phyloP scores from a whole-genome alignment of 2,113 vertebrate genomes.

The Myrmophylax atrothorax region DNA sequence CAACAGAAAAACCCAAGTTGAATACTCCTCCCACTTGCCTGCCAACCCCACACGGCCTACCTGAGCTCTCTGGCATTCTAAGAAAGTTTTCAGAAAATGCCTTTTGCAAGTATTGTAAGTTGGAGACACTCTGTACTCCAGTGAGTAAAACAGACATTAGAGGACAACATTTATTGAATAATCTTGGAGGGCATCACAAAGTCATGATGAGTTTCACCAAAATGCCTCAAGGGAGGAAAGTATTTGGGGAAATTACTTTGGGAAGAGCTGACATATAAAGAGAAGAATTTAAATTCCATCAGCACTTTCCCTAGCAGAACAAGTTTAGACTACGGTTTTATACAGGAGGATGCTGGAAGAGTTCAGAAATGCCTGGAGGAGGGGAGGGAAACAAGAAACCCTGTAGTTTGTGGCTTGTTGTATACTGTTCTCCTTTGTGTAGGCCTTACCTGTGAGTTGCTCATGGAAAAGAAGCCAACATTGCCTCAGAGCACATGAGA shows the following conservation, averaged over 20 bases:
- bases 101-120: background rate
- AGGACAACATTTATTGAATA: background rate
- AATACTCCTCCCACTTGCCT: background rate
- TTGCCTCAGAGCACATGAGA: background rate
- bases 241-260: background rate
- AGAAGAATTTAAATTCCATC: background rate
- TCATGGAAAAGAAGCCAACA: background rate
- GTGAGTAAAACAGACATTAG: background rate
- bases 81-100: background rate
- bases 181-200: background rate
- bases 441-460: background rate
- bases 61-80: background rate
- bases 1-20: background rate
- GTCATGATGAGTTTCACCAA: background rate
- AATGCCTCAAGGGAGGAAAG: background rate
- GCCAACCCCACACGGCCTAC: background rate
- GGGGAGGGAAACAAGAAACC: background rate
- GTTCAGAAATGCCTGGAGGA: background rate
- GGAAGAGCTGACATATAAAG: conserved; percentile 3
- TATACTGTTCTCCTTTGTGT: background rate
- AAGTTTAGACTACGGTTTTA: conserved; percentile 7
- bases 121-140: background rate
- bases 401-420: background rate
- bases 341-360: background rate
- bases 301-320: background rate